These are phyloP conservation scores for Parapristionchus giblindavisi DNA, from an alignment of 2,888 invertebrate species.

Conservation along the genomic window DNA sequence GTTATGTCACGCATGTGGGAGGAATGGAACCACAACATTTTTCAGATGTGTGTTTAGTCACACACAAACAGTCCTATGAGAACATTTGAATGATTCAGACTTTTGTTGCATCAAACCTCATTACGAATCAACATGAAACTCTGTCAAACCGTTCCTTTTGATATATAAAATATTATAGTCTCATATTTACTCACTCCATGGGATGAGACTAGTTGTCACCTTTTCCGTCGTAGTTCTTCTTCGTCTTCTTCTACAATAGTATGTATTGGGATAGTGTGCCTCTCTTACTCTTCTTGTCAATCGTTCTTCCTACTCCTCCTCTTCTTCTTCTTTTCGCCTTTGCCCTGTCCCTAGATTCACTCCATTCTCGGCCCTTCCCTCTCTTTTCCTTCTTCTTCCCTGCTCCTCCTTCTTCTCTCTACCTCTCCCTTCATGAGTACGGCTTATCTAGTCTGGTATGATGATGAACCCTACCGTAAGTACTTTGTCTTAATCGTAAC, in stretches of 20 bases:
- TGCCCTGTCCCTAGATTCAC: constrained; percentile 12
- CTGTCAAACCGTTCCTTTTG: too few relatives aligned
- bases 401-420: neutral
- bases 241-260: neutral
- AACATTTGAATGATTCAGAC: too few relatives aligned
- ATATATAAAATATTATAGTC: too few relatives aligned
- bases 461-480: constrained; percentile 9
- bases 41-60: too few relatives aligned
- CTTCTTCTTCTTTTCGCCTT: constrained; percentile 10
- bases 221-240: neutral
- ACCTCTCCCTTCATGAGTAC: constrained; percentile 8
- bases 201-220: constrained; percentile 14
- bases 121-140: too few relatives aligned
- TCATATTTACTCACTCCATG: too few relatives aligned
- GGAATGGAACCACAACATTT: too few relatives aligned
- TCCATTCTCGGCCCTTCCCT: constrained; percentile 30
- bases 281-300: neutral
- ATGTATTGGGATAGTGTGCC: too few relatives aligned
- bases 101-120: too few relatives aligned
- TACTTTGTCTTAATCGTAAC: too few relatives aligned
- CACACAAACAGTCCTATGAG: too few relatives aligned
- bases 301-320: neutral
- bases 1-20: too few relatives aligned
- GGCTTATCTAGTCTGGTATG: constrained; percentile 6
- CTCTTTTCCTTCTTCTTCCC: constrained; percentile 19